phyloP scores from a whole-genome alignment of 2,888 invertebrate species.

The Ennomos quercinarius region DNA sequence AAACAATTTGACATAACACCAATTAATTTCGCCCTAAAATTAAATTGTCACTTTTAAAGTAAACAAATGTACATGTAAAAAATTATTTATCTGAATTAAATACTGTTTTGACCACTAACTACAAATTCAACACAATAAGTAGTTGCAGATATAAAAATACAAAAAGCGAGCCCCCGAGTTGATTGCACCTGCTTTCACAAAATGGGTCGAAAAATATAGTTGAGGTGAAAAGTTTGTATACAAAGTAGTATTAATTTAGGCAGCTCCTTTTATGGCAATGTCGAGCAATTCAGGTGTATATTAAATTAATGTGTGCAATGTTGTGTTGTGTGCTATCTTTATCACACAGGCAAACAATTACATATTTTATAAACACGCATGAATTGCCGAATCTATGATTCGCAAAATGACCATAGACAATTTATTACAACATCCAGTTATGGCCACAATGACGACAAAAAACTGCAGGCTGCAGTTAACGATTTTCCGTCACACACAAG shows the following conservation, averaged over 20 bases:
- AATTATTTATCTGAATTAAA: constrained; percentile 59
- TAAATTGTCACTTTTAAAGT: constrained; percentile 65
- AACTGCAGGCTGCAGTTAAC: constrained; percentile 17
- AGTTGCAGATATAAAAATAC: constrained; percentile 82
- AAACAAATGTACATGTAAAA: constrained; percentile 68
- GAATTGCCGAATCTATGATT: constrained; percentile 22
- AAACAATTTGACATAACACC: constrained; percentile 62
- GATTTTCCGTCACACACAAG: constrained; percentile 20
- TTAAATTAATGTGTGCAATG: constrained; percentile 22
- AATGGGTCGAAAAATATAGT: constrained; percentile 79
- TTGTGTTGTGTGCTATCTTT: constrained; percentile 7
- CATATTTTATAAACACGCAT: constrained; percentile 11
- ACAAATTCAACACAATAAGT: constrained; percentile 56
- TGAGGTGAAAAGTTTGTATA: constrained; percentile 57
- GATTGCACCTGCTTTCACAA: constrained; percentile 62
- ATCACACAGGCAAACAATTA: constrained; percentile 17
- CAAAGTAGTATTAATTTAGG: constrained; percentile 18
- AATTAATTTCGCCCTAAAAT: constrained; percentile 70
- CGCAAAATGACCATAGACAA: constrained; percentile 6
- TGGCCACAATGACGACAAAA: constrained; percentile 3
- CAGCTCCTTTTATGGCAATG: constrained; percentile 26
- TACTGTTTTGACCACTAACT: constrained; percentile 67
- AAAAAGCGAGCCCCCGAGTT: constrained; percentile 78
- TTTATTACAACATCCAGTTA: not conserved
- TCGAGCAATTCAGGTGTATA: constrained; percentile 25